Conservation (phyloP, 2,888 invertebrate species). For the Hypsopygia costalis region DNA sequence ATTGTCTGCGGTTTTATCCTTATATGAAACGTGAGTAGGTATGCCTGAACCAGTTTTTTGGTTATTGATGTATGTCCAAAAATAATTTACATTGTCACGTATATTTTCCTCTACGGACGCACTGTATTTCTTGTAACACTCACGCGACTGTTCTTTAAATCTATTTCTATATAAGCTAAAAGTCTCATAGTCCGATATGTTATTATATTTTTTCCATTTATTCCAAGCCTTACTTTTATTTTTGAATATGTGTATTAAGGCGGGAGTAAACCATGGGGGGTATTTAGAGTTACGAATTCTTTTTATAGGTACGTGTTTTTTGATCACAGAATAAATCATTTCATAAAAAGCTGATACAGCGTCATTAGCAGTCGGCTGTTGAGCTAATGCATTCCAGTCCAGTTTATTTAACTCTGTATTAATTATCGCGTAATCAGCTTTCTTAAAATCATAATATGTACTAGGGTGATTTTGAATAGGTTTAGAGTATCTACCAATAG, state of each 20-base stretch:
- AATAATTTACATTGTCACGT: slow-evolving; percentile 13
- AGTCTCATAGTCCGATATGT: slow-evolving; percentile 4
- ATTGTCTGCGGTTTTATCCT: neutral
- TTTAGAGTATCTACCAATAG: too few species aligned
- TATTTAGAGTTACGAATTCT: neutral
- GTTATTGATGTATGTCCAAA: slow-evolving; percentile 10
- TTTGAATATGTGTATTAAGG: slow-evolving; percentile 5
- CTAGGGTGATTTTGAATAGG: too few species aligned
- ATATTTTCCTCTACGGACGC: slow-evolving; percentile 11
- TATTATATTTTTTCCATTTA: slow-evolving; percentile 11
- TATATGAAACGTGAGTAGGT: neutral
- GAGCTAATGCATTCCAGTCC: neutral
- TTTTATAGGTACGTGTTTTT: neutral
- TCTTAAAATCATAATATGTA: neutral
- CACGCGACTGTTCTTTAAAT: slow-evolving; percentile 13
- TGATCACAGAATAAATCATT: neutral
- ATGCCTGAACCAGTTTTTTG: neutral
- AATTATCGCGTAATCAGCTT: neutral
- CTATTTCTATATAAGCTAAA: slow-evolving; percentile 8
- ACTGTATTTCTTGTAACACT: slow-evolving; percentile 12
- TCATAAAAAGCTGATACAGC: neutral
- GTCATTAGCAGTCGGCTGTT: neutral
- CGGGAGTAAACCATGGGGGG: slow-evolving; percentile 1
- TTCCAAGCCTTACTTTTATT: slow-evolving; percentile 11
- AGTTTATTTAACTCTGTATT: neutral